Conservation (phyloP, 2,113 vertebrate genomes). For the Sinocyclocheilus maitianheensis region DNA sequence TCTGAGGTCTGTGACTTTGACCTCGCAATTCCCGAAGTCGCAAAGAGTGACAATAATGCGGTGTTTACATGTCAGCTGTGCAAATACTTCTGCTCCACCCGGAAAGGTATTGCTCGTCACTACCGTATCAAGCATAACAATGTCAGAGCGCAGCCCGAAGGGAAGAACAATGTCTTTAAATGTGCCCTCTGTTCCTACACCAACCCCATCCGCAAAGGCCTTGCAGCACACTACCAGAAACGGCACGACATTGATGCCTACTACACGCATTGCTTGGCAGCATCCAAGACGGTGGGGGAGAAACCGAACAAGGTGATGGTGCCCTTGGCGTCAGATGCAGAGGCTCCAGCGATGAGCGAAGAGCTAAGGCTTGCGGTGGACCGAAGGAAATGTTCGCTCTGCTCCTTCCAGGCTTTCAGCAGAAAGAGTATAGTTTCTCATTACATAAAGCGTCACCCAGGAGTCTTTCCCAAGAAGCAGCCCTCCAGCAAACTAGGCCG, state of each 20-base stretch:
- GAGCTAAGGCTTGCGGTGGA: constrained; percentile 93
- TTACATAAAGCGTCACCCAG: constrained; percentile 97
- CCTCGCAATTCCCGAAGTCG: constrained; percentile 79
- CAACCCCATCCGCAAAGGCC: constrained; percentile 96
- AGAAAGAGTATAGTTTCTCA: constrained; percentile 98
- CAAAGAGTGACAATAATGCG: constrained; percentile 89
- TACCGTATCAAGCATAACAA: constrained; percentile 99
- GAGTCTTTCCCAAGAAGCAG: constrained; percentile 97
- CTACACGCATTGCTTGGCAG: constrained; percentile 96
- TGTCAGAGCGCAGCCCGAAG: constrained; percentile 94
- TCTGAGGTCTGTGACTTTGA: constrained; percentile 81
- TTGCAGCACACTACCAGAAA: constrained; percentile 98
- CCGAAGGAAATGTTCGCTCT: constrained; percentile 90
- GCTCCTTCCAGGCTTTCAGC: constrained; percentile 94
- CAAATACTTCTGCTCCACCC: constrained; percentile 96
- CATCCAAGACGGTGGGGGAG: constrained; percentile 87
- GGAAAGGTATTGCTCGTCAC: constrained; percentile 97
- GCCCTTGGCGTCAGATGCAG: constrained; percentile 80
- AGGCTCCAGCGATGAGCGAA: constrained; percentile 86
- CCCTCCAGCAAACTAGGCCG: constrained; percentile 91
- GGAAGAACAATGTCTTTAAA: constrained; percentile 98
- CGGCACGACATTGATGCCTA: constrained; percentile 98
- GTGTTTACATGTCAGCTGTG: constrained; percentile 97
- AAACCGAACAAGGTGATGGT: constrained; percentile 89
- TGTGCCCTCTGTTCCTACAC: constrained; percentile 96